Evolutionary conservation across 2,113 vertebrate genomes (phyloP), one percentile per base, ranked within the genome.

Genomic region (Tyto alba): DNA sequence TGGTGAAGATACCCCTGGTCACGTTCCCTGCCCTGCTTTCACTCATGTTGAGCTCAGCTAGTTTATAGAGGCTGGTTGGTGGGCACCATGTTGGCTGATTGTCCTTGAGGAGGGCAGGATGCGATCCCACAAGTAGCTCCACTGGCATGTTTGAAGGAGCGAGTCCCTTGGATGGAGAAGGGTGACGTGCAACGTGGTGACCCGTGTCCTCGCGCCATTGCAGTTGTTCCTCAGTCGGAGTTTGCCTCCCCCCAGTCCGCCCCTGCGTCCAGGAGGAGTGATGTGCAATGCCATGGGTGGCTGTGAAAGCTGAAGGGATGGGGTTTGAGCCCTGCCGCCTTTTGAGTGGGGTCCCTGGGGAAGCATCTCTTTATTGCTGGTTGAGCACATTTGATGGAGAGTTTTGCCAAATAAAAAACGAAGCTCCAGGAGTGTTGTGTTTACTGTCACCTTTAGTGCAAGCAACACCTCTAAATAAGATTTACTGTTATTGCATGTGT

Each of bases 401-500:
- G 18, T 80, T 87, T 66, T 86, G 52, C 82, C 0, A 0, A 62
- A 82, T 87, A 43, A 60, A 88, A 94, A 40, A 2, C 4, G 3
- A 41, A 57, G 29, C 77, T 84, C 18, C 29, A 34, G 66, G 40
- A 86, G 25, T 4, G 1, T 13, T 59, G 43, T 78, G 48, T 79
- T 85, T 85, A 29, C 53, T 59, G 40, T 47, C 72, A 57, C 66
- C 43, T 72, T 57, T 43, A 82, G 34, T 27, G 18, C 57, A 85
- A 95, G 55, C 29, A 76, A 41, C 74, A 57, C 74, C 36, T 95
- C 67, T 92, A 77, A 87, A 91, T 73, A 83, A 45, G 56, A 91
- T 89, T 85, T 89, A 25, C 55, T 59, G 57, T 64, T 88, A 80
- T 34, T 88, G 53, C 34, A 10, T 25, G 38, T 91, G 59, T 56